phyloP scores from a whole-genome alignment of 2,888 invertebrate genomes.

The Glomeris marginata region DNA sequence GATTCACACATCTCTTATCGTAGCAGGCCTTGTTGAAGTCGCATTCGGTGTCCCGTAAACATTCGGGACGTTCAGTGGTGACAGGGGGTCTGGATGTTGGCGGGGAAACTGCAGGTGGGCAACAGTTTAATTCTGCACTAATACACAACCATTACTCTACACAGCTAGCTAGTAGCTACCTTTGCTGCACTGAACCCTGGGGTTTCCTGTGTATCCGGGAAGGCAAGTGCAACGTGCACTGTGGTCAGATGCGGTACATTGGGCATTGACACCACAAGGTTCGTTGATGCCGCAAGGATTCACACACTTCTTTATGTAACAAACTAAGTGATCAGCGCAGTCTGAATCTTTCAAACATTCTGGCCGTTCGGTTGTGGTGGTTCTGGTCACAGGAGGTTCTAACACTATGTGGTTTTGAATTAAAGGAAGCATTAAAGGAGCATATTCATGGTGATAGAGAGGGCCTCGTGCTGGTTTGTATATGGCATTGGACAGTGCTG shows the following conservation, averaged over 20 bases:
- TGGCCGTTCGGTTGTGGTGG: too few relatives aligned
- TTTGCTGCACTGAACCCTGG: slow-evolving; percentile 18
- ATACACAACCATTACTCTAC: too few relatives aligned
- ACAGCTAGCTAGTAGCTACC: slow-evolving; percentile 1
- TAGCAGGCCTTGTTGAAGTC: slow-evolving; percentile 21
- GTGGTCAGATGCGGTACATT: slow-evolving; percentile 66
- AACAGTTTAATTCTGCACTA: too few relatives aligned
- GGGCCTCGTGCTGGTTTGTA: too few relatives aligned
- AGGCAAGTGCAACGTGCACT: slow-evolving; percentile 39
- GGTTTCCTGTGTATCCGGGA: slow-evolving; percentile 17
- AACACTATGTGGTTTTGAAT: too few relatives aligned
- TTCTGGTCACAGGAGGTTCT: too few relatives aligned
- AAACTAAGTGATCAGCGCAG: slow-evolving; percentile 68
- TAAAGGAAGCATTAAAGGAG: too few relatives aligned
- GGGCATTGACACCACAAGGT: slow-evolving; percentile 49
- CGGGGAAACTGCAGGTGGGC: neutral
- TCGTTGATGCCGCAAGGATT: slow-evolving; percentile 56
- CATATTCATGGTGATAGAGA: too few relatives aligned
- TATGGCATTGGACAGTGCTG: too few relatives aligned
- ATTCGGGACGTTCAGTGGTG: slow-evolving; percentile 37
- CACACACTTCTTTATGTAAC: slow-evolving; percentile 75
- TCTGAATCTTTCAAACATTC: slow-evolving; percentile 46
- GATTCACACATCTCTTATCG: slow-evolving; percentile 39
- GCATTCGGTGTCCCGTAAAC: slow-evolving; percentile 35
- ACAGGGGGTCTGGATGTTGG: slow-evolving; percentile 8